Percentiles rank a stretch among this genome's conserved stretches.
Evolutionary conservation across 2,113 vertebrate species (phyloP).

Genomic region (Phyllostomus hastatus): DNA sequence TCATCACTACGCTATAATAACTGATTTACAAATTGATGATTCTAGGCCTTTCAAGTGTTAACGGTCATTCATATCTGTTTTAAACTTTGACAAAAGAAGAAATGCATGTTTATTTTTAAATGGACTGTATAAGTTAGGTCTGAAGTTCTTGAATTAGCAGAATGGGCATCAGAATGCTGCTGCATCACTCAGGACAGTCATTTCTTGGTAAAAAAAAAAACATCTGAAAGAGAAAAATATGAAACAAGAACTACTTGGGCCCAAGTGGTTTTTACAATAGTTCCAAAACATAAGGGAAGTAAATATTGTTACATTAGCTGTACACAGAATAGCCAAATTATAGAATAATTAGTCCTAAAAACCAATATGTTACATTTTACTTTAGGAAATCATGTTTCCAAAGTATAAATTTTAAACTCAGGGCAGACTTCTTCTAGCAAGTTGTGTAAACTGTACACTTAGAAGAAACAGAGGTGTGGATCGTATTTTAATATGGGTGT

Average conservation of each 20-base stretch:
- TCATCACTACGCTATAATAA: neutral
- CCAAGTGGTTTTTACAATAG: conserved; percentile 54
- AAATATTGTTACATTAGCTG: conserved; percentile 32
- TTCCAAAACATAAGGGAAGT: conserved; percentile 27
- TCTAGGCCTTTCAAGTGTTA: conserved; percentile 35
- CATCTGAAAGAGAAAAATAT: conserved; percentile 52
- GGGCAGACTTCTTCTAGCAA: conserved; percentile 19
- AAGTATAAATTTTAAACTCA: conserved; percentile 22
- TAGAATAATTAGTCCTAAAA: conserved; percentile 23
- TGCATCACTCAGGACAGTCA: neutral
- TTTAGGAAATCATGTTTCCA: conserved; percentile 34
- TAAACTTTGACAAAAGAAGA: conserved; percentile 37
- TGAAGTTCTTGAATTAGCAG: conserved; percentile 36
- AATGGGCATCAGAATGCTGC: neutral
- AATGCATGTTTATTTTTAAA: conserved; percentile 19
- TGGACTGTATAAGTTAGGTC: neutral
- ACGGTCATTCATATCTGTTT: conserved; percentile 22
- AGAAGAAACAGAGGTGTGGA: conserved; percentile 17
- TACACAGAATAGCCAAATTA: neutral
- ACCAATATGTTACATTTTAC: conserved; percentile 23
- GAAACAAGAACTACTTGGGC: conserved; percentile 29
- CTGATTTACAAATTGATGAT: conserved; percentile 34
- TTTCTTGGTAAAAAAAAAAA: neutral
- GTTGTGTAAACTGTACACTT: neutral
- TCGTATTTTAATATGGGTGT: conserved; percentile 12